These are phyloP conservation scores for Ibycter americanus DNA, from an alignment of 2,797 vertebrate genomes.

Conservation along the genomic window DNA sequence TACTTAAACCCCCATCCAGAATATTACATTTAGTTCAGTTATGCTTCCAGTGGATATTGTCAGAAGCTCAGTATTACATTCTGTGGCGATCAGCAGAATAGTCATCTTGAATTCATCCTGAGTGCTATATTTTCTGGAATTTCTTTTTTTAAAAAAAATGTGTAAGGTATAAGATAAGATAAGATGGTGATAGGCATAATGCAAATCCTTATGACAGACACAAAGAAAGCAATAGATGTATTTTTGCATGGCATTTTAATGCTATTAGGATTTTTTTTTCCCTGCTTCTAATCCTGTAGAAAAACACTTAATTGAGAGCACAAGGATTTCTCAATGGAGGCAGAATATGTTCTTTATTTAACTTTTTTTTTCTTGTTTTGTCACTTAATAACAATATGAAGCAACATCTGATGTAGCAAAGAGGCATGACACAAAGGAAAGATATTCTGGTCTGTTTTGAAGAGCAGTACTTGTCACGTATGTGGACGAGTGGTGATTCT, in stretches of 20 bases:
- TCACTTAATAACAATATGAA: background rate
- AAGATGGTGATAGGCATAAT: background rate
- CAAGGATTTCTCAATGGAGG: background rate
- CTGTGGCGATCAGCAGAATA: background rate
- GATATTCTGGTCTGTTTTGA: background rate
- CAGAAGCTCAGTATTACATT: background rate
- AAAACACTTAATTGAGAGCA: background rate
- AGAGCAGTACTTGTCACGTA: background rate
- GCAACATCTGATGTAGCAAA: background rate
- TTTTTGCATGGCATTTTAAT: background rate
- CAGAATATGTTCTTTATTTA: background rate
- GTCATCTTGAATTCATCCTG: background rate
- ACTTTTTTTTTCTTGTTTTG: background rate
- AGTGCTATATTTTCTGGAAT: background rate
- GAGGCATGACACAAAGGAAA: background rate
- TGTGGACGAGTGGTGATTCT: slow-evolving; percentile 35
- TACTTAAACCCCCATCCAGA: slow-evolving; percentile 11
- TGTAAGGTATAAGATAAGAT: background rate
- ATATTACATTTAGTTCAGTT: background rate
- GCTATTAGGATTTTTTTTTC: background rate
- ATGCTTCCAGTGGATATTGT: slow-evolving; percentile 5
- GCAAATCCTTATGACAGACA: background rate
- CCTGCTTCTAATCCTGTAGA: background rate
- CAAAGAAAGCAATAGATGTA: background rate
- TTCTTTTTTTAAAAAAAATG: background rate